phyloP scores from a whole-genome alignment of 2,797 vertebrate species.

The Gouania willdenowi region DNA sequence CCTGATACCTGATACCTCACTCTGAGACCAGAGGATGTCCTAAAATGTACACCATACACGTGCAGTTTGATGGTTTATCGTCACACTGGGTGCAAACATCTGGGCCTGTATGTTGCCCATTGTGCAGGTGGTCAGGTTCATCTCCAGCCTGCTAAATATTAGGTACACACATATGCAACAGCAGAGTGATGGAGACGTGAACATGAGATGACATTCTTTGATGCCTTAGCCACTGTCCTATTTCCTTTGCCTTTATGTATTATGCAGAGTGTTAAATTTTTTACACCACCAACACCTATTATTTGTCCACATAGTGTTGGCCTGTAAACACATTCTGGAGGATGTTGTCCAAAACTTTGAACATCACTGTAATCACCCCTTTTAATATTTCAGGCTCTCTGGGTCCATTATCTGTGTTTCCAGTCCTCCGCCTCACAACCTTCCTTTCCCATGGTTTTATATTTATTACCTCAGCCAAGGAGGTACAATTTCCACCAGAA shows the following conservation, averaged over 20 bases:
- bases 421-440: constrained; percentile 8
- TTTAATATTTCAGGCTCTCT: constrained; percentile 55
- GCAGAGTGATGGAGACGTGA: constrained; percentile 5
- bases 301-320: constrained; percentile 52
- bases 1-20: constrained; percentile 48
- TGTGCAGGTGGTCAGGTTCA: constrained; percentile 34
- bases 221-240: constrained; percentile 25
- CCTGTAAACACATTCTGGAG: constrained; percentile 42
- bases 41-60: too few relatives aligned
- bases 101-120: constrained; percentile 39
- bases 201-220: constrained; percentile 12
- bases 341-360: constrained; percentile 58
- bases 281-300: constrained; percentile 41
- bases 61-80: constrained; percentile 48
- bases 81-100: constrained; percentile 28
- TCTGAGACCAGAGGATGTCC: constrained; percentile 25
- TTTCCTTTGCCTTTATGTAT: constrained; percentile 45
- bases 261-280: constrained; percentile 56
- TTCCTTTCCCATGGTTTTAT: background rate
- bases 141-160: constrained; percentile 15
- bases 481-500: too few relatives aligned
- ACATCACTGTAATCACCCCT: constrained; percentile 45
- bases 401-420: constrained; percentile 25
- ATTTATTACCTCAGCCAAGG: too few relatives aligned
- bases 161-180: constrained; percentile 19